phyloP scores from a whole-genome alignment of 2,888 invertebrate genomes.

The Drosophila subsilvestris region DNA sequence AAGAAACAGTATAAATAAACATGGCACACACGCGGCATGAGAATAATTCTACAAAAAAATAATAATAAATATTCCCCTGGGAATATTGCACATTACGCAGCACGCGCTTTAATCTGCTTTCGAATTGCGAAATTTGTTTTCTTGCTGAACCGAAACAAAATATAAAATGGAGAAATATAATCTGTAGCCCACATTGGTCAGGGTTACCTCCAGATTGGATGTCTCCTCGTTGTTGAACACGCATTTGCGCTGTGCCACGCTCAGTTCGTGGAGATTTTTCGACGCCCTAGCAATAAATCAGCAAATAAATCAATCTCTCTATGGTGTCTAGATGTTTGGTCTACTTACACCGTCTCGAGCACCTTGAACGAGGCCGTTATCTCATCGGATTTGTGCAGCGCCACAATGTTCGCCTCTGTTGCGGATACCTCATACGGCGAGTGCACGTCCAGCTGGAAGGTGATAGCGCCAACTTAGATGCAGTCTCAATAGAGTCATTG shows the following conservation, averaged over 20 bases:
- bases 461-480: neutral
- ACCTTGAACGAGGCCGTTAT: slow-evolving; percentile 82
- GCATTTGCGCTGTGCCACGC: slow-evolving; percentile 85
- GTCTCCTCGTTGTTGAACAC: slow-evolving; percentile 85
- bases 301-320: slow-evolving; percentile 8
- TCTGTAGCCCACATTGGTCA: neutral
- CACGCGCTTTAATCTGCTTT: slow-evolving; percentile 8
- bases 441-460: slow-evolving; percentile 80
- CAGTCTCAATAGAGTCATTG: neutral
- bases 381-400: slow-evolving; percentile 81
- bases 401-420: slow-evolving; percentile 73
- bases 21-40: neutral
- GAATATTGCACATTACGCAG: slow-evolving; percentile 15
- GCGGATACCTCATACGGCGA: slow-evolving; percentile 82
- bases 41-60: no score
- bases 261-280: slow-evolving; percentile 82
- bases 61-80: neutral
- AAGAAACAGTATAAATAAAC: neutral
- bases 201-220: slow-evolving; percentile 81
- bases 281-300: slow-evolving; percentile 69
- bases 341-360: slow-evolving; percentile 82
- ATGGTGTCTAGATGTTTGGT: neutral
- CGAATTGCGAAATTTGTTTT: slow-evolving; percentile 19
- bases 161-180: slow-evolving; percentile 20
- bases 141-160: slow-evolving; percentile 33